Evolutionary conservation across 2,888 invertebrate species (phyloP).

Genomic region (Pharmacophagus antenor): DNA sequence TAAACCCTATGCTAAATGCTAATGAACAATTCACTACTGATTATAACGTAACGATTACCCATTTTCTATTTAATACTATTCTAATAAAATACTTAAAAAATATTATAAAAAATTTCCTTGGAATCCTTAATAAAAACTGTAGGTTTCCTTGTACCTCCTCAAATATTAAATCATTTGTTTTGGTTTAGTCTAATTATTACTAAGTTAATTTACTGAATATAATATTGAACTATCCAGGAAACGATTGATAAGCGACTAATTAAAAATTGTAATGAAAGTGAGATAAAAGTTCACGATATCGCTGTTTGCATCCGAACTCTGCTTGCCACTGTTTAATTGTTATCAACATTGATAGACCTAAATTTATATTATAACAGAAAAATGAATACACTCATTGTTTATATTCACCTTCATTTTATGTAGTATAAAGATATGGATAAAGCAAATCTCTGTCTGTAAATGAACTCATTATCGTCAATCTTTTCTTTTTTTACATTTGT

Average conservation of each 20-base stretch:
- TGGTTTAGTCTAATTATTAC: background rate
- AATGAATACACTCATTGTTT: background rate
- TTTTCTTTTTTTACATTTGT: too few relatives aligned
- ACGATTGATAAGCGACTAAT: slow-evolving; percentile 22
- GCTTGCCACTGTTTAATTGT: slow-evolving; percentile 8
- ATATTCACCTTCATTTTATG: slow-evolving; percentile 4
- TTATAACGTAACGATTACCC: too few relatives aligned
- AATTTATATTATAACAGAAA: slow-evolving; percentile 6
- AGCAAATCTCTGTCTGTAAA: background rate
- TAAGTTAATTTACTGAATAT: too few relatives aligned
- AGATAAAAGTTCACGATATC: slow-evolving; percentile 30
- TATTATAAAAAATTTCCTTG: too few relatives aligned
- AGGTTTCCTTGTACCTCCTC: too few relatives aligned
- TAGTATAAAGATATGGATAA: slow-evolving; percentile 1
- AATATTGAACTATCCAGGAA: slow-evolving; percentile 14
- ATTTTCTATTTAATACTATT: too few relatives aligned
- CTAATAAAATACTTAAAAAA: too few relatives aligned
- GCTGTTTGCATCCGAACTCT: slow-evolving; percentile 23
- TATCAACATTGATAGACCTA: slow-evolving; percentile 11
- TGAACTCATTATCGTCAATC: slow-evolving; percentile 1
- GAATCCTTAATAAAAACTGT: too few relatives aligned
- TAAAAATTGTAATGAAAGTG: slow-evolving; percentile 17
- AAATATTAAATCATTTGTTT: too few relatives aligned
- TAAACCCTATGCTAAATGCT: too few relatives aligned
- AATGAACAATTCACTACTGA: too few relatives aligned